Base-by-base conservation (phyloP, 2,888 invertebrate species). In the Andrena dorsata region DNA sequence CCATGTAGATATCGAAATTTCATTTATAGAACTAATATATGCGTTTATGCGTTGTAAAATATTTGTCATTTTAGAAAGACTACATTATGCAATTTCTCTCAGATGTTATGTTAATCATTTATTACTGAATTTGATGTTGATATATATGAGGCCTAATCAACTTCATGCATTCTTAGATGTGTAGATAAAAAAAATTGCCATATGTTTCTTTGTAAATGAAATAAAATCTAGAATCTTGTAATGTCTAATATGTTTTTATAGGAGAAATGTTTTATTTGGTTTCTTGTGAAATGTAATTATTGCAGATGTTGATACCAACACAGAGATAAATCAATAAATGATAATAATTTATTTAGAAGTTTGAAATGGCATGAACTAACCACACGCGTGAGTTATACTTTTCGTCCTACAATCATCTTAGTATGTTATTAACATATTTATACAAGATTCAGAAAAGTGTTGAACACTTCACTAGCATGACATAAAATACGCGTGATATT, bases 1-100 rank as follows among this genome's bases (percentile, higher is more conserved):
- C 88, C 87, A 88, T 88, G 88, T 74, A 60, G 51, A 80, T 69
- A 73, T 76, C 47, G 60, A 60, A 86, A 69, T 66, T 76, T 78
- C 85, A 56, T 83, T 83, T 83, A 41, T 64, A 76, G 53, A 71
- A 23, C 23, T 61, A 32, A 47, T 26, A 70, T 79, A 35, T 53
- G 60, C 63, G 47, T 63, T 74, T 70, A 71, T 66, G 47, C 16
- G 28, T 56, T 76, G 76, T 76, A 68, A 80, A 75, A 80, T 85
- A 66, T 78, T 61, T 76, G 65, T 61, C 63, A 76, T 82, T 81
- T 74, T 83, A 71, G n/a, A 20, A 32, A 64, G 23, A 60, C 16
- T 63, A 35, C 32, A 66, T 60, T 66, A 64, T 53, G 16, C 28
- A 71, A 51, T 72, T 76, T 47, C 69, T 35, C 53, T 82, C 61